Conservation (phyloP, 2,888 invertebrate species). For the Phytoseiulus persimilis region DNA sequence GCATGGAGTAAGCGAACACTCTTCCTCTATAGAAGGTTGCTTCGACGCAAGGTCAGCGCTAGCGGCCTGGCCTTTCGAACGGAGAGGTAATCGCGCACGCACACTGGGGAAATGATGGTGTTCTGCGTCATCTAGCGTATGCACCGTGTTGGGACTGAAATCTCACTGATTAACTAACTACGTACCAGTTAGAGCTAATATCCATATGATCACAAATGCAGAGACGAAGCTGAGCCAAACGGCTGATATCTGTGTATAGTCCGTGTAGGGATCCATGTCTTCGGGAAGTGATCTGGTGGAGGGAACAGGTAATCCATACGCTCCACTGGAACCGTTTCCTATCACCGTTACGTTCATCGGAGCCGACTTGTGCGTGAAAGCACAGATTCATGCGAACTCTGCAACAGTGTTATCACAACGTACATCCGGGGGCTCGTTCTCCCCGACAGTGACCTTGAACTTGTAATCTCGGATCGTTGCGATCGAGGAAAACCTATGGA, state of each 20-base stretch:
- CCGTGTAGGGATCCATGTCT: conserved; percentile 45
- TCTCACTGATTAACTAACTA: neutral
- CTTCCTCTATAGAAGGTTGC: neutral
- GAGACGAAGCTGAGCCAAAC: conserved; percentile 48
- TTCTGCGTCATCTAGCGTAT: neutral
- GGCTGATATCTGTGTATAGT: conserved; percentile 49
- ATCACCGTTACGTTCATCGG: neutral
- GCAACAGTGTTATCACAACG: neutral
- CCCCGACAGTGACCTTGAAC: neutral
- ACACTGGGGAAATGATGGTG: neutral
- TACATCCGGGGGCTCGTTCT: too few species aligned
- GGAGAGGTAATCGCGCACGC: neutral
- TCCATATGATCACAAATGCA: conserved; percentile 49
- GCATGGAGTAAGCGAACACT: neutral
- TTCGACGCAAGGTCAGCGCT: neutral
- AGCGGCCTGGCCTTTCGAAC: neutral
- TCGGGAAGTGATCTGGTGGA: neutral
- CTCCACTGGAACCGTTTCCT: neutral
- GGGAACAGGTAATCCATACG: neutral
- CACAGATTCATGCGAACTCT: neutral
- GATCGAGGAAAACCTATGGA: neutral
- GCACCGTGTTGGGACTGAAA: neutral
- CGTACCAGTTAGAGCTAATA: conserved; percentile 47
- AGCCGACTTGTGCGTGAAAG: neutral
- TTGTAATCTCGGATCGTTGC: neutral